Evolutionary conservation across 2,888 invertebrate genomes (phyloP).

Genomic region (Leucophora obtusa): DNA sequence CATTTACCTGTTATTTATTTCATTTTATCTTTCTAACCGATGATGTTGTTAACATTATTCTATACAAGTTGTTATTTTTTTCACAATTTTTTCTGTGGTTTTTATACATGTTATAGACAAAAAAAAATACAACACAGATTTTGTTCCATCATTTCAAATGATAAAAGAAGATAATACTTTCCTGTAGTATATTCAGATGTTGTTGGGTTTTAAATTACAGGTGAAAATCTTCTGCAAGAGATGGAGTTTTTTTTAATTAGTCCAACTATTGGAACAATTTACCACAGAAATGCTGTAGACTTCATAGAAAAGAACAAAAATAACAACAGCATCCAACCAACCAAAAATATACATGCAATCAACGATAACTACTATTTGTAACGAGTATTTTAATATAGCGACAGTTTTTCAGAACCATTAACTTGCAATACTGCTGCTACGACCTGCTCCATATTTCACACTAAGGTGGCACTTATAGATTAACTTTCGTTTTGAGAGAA

Average conservation of each 20-base stretch:
- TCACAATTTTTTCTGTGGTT: slow-evolving; percentile 39
- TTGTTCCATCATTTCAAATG: slow-evolving; percentile 7
- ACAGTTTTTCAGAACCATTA: slow-evolving; percentile 56
- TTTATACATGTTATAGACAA: slow-evolving; percentile 11
- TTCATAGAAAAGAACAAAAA: slow-evolving; percentile 41
- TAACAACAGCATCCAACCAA: slow-evolving; percentile 30
- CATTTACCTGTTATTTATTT: slow-evolving; percentile 54
- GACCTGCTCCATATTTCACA: background rate
- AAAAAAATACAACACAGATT: slow-evolving; percentile 8
- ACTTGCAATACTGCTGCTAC: slow-evolving; percentile 24
- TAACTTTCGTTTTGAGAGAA: too few species aligned
- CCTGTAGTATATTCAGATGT: slow-evolving; percentile 28
- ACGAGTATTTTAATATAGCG: slow-evolving; percentile 58
- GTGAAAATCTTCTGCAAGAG: slow-evolving; percentile 38
- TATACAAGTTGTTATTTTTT: slow-evolving; percentile 43
- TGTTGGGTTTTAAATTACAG: slow-evolving; percentile 44
- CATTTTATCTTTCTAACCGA: slow-evolving; percentile 36
- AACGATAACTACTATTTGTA: slow-evolving; percentile 54
- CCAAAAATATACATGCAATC: slow-evolving; percentile 50
- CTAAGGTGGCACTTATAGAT: background rate
- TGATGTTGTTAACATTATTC: slow-evolving; percentile 57
- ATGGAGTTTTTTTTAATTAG: slow-evolving; percentile 74
- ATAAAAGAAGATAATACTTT: slow-evolving; percentile 33
- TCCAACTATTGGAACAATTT: slow-evolving; percentile 74
- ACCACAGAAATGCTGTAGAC: slow-evolving; percentile 70